phyloP scores from a whole-genome alignment of 2,797 vertebrate species.

The Pelobates cultripes region DNA sequence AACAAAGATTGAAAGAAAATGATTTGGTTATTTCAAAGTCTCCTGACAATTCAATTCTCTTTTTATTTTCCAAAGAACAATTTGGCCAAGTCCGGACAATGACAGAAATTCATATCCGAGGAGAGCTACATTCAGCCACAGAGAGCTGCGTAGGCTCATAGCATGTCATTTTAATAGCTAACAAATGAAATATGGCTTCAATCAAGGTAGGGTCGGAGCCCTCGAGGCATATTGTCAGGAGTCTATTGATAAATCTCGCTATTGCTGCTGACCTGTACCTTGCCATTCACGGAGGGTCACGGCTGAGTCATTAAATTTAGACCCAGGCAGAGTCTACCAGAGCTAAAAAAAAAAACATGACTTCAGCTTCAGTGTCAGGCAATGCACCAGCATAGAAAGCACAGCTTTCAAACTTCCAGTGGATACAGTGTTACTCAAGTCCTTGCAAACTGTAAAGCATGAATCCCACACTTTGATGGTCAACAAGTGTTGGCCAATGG shows the following conservation, averaged over 20 bases:
- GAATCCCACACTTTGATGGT: background rate
- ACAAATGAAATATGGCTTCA: conserved; percentile 40
- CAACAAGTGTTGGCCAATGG: no score
- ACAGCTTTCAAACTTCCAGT: background rate
- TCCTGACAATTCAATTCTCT: background rate
- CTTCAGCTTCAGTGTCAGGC: conserved; percentile 1
- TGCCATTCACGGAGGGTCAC: conserved; percentile 1
- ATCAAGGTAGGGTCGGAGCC: conserved; percentile 19
- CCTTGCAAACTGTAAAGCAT: background rate
- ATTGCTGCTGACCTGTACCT: conserved; percentile 15
- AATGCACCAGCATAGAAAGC: background rate
- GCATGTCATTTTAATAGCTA: conserved; percentile 12
- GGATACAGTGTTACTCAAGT: background rate
- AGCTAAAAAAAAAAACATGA: background rate
- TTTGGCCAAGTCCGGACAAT: background rate
- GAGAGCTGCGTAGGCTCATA: background rate
- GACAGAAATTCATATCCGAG: background rate
- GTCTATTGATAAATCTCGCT: conserved; percentile 18
- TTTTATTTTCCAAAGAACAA: background rate
- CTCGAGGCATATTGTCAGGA: conserved; percentile 14
- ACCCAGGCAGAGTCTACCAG: background rate
- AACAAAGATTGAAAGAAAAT: background rate
- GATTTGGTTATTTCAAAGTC: background rate
- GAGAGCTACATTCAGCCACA: background rate
- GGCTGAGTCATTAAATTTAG: conserved; percentile 19